Evolutionary conservation across 30 jellyfish, hydroid and myxozoan genomes (phyloP).

Genomic region (Chrysaora quinquecirrha): DNA sequence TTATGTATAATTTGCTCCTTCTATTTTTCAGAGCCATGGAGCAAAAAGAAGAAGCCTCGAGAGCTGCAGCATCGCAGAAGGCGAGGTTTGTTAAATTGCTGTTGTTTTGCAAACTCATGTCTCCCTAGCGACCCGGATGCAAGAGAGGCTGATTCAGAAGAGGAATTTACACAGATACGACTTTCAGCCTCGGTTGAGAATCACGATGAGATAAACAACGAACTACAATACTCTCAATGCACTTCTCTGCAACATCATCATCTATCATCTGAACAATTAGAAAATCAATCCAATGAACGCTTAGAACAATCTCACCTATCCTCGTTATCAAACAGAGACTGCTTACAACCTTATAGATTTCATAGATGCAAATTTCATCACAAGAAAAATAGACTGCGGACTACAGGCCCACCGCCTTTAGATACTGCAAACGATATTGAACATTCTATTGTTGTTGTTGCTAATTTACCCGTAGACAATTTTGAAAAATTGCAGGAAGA

Average conservation of each 20-base stretch:
- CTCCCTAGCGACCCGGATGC: constrained; percentile 16
- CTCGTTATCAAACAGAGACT: constrained; percentile 46
- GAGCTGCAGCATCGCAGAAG: constrained; percentile 19
- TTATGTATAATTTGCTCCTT: too few relatives aligned
- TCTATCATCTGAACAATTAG: not conserved
- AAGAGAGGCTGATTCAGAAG: constrained; percentile 52
- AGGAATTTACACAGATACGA: not conserved
- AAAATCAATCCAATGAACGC: constrained; percentile 23
- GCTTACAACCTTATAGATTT: constrained; percentile 68
- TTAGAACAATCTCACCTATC: constrained; percentile 32
- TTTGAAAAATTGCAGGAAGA: constrained; percentile 77
- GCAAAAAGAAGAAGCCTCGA: constrained; percentile 29
- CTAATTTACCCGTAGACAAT: constrained; percentile 70
- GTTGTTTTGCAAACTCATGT: constrained; percentile 48
- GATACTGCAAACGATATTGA: constrained; percentile 49
- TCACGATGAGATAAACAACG: not conserved
- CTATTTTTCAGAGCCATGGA: constrained; percentile 50
- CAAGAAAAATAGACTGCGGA: constrained; percentile 58
- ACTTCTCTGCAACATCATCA: not conserved
- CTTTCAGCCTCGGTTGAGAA: not conserved
- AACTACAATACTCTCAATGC: not conserved
- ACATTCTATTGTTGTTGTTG: constrained; percentile 79
- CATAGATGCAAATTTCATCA: constrained; percentile 80
- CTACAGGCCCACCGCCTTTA: constrained; percentile 34
- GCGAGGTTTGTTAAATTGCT: constrained; percentile 8